Base-by-base conservation (phyloP, 2,888 invertebrate species). In the Cenopis cana region DNA sequence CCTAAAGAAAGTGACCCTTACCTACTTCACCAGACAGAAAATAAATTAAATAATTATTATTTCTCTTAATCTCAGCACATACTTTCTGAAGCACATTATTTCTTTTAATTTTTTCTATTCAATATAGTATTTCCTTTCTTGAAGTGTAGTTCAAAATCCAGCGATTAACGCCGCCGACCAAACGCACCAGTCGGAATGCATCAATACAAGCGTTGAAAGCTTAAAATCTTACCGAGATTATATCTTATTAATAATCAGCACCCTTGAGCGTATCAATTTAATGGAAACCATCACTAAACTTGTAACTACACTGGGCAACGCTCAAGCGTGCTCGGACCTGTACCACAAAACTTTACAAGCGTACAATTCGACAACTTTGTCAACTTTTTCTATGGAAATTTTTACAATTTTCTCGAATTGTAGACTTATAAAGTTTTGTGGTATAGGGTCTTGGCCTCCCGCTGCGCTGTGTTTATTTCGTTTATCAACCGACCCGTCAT, bases 141-240 rank as follows among this genome's bases (percentile, higher is more conserved):
- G 6, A 55, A 29, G 29, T n/a, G 3, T 24, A 20, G 20, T 55
- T 29, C 55, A n/a, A 29, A 24, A 14, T 55, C 29, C n/a, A 14
- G 20, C 52, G 52, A 24, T 18, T 66, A 24, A 3, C 36, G n/a
- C 50, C 38, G 36, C 52, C 41, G 41, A 65, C 76, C 76, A 77
- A 84, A 86, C 91, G 91, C 92, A 93, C 93, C 93, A 91, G 92
- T 86, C 92, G 91, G 90, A 92, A 92, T 92, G 91, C 90, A 91
- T 82, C 79, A 84, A 89, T 86, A 89, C 84, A 89, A 91, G 90
- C 91, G 85, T 87, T 82, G 83, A 84, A 93, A 91, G 91, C 92
- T 84, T 91, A 88, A 86, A 88, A 88, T 83, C 86, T 88, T 90
- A 90, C 81, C 84, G 87, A 89, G 89, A 91, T 89, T 89, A 90